phyloP scores from a whole-genome alignment of 2,113 vertebrate genomes.

The Grammomys surdaster region DNA sequence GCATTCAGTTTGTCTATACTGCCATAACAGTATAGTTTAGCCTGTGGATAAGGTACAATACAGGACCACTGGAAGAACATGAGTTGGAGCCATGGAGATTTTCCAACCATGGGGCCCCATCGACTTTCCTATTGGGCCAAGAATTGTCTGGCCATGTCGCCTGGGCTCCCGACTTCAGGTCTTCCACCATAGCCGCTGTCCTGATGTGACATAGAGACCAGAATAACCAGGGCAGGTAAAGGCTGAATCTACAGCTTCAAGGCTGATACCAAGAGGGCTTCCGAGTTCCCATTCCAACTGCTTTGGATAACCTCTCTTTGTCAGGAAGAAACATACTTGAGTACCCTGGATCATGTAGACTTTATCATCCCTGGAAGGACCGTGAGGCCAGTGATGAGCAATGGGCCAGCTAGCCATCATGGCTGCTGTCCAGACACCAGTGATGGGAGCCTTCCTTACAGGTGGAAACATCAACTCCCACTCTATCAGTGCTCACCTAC shows the following conservation, averaged over 20 bases:
- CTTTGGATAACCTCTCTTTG: conserved; percentile 89
- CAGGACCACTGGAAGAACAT: conserved; percentile 62
- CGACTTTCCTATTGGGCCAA: conserved; percentile 84
- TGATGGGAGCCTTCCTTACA: conserved; percentile 82
- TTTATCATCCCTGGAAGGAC: conserved; percentile 88
- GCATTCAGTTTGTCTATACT: conserved; percentile 65
- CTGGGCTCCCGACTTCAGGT: conserved; percentile 82
- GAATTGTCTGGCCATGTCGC: conserved; percentile 32
- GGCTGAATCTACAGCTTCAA: conserved; percentile 85
- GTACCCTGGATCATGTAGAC: conserved; percentile 90
- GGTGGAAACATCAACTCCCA: background rate
- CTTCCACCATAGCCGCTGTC: conserved; percentile 75
- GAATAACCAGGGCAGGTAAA: conserved; percentile 86
- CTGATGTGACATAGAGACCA: conserved; percentile 86
- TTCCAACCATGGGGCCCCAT: conserved; percentile 86
- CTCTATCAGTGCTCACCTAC: background rate
- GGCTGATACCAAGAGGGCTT: conserved; percentile 68
- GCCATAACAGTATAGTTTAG: conserved; percentile 85
- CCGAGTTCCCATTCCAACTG: conserved; percentile 87
- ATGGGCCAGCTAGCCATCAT: conserved; percentile 86
- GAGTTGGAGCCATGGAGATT: conserved; percentile 63
- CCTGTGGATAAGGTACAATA: conserved; percentile 84
- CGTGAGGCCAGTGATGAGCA: conserved; percentile 86
- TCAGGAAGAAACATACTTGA: conserved; percentile 86
- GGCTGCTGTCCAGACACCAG: conserved; percentile 82